Base-by-base conservation (phyloP, 2,888 invertebrate species). In the Phania funesta region DNA sequence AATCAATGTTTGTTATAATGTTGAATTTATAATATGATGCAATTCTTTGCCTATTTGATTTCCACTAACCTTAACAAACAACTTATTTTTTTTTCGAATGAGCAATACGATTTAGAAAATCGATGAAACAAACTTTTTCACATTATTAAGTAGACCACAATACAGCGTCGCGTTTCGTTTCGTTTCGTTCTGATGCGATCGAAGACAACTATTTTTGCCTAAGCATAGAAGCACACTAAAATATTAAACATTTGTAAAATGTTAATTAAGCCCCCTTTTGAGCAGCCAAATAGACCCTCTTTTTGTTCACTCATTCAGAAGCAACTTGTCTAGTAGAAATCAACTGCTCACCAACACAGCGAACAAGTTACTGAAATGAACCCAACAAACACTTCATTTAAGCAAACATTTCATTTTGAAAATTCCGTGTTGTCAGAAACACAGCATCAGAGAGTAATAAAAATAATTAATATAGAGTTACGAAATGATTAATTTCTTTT, bases 211-310 rank as follows among this genome's bases (percentile, higher is more conserved):
- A 87, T 87, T 85, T 85, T 85, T 84, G 87, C 86, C 88, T 87
- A 88, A 83, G 85, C 86, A 87, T 85, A 85, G 84, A 88, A 84
- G 81, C 85, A 85, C 85, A 88, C 88, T 87, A 87, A 81, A 50
- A 54, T 73, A 48, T 80, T 65, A n/a, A 35, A 26, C 48, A 62
- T 62, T 67, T 73, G 62, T 67, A 73, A 71, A 73, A 60, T 73
- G 62, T 62, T 64, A 81, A 62, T 67, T 77, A 32, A 77, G 76
- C 76, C 73, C 20, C 64, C 54, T 26, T 41, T 58, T 38, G 16
- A 74, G 32, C 58, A 50, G 29, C 41, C 7, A 60, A 67, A 58
- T 64, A 75, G 48, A 67, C 58, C 18, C 22, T 41, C 29, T 20
- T 24, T 68, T 20, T 26, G 20, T 20, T 11, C 22, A 11, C 70